Base-by-base conservation (phyloP, 2,113 vertebrate species). In the Cinclus mexicanus region DNA sequence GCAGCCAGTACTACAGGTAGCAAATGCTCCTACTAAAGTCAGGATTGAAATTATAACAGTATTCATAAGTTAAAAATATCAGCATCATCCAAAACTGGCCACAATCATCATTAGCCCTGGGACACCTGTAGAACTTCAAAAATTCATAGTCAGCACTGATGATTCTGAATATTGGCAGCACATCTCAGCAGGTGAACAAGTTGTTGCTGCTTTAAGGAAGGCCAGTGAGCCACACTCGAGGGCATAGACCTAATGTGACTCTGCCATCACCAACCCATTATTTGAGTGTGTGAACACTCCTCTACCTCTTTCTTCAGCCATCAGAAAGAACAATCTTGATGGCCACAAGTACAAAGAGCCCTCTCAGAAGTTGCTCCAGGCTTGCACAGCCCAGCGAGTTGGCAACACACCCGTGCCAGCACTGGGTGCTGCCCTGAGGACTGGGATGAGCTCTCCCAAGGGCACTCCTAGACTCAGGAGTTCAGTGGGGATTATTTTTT, bases 301-400 rank as follows among this genome's bases (percentile, higher is more conserved):
- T 57, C 33, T 67, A 11, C 11, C 67, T 50, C 31, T 4, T 64
- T 10, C 75, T 71, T 37, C 94, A 81, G 60, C 59, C 64, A 20
- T 2, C 59, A 75, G 24, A 72, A n/a, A 75, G 24, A 72, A n/a
- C 50, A 23, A 19, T 8, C 6, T 1, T 16, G 65, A 9, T 0
- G 2, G 49, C 33, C 35, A 50, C 41, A 26, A 20, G 60, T 50
- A 52, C 69, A 5, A 26, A 44, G 79, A 89, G 14, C n/a, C 65
- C 28, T 24, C 22, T 9, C 12, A 1, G 68, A 21, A 7, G 25
- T 37, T 12, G 41, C 37, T 35, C 41, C 37, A 42, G 70, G 31
- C 41, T 16, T 0, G 2, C 50, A 35, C 1, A 4, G 53, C 5
- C 64, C 64, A n/a, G 33, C 0, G 4, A 84, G 37, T 3, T 1